phyloP scores from a whole-genome alignment of 2,888 invertebrate genomes.

The Agonum fuliginosum region DNA sequence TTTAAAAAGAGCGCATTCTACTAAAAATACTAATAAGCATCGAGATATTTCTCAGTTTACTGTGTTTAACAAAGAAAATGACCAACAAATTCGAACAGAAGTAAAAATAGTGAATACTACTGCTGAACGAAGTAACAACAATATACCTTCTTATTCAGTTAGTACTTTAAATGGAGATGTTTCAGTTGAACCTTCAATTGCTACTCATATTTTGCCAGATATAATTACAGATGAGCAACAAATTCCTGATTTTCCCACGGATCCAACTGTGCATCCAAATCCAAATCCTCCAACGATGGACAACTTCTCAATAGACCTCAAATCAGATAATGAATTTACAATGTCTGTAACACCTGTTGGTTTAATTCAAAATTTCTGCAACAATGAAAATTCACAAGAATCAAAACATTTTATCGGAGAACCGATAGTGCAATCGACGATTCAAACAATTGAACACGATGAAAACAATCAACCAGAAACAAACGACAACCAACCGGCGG shows the following conservation, averaged over 20 bases:
- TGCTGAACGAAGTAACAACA: constrained; percentile 11
- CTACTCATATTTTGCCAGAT: constrained; percentile 35
- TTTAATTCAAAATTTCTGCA: constrained; percentile 7
- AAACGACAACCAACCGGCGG: neutral
- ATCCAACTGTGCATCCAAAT: neutral
- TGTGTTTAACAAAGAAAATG: constrained; percentile 28
- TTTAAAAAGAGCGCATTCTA: constrained; percentile 2
- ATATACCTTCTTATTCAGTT: constrained; percentile 49
- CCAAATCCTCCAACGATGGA: neutral
- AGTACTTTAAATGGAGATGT: constrained; percentile 40
- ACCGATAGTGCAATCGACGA: neutral
- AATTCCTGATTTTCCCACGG: neutral
- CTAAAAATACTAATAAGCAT: neutral
- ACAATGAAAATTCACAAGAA: neutral
- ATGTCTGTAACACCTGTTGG: constrained; percentile 37
- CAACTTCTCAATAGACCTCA: constrained; percentile 7
- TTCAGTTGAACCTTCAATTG: constrained; percentile 22
- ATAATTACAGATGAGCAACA: neutral
- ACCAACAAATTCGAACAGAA: constrained; percentile 3
- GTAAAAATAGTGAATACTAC: neutral
- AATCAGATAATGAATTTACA: constrained; percentile 34
- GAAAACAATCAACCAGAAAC: neutral
- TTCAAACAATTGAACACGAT: neutral
- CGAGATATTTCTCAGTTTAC: constrained; percentile 16
- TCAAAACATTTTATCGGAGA: neutral